Base-by-base conservation (phyloP, 2,797 vertebrate genomes). In the Graptemys geographica region DNA sequence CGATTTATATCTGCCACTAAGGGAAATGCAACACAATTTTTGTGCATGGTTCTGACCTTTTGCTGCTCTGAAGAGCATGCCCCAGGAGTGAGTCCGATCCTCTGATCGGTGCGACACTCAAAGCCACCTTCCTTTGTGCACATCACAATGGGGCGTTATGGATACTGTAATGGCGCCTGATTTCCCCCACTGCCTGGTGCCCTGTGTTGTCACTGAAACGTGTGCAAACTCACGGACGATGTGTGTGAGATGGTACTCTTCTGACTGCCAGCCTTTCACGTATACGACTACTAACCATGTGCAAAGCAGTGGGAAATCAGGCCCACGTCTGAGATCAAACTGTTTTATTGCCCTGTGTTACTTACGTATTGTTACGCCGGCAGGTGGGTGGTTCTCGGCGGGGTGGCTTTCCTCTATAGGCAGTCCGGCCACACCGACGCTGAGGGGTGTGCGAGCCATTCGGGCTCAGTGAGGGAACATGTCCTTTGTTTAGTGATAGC, bases 401-500 rank as follows among this genome's bases (percentile, higher is more conserved):
- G 9, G 11, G 5, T 0, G 7, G 41, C 31, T 7, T 88, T 41
- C 21, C 12, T 12, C n/a, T 9, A 1, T 11, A 8, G 69, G n/a
- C 37, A 72, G n/a, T 37, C n/a, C 11, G 69, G 37, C 69, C 19
- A 11, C 5, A 11, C 37, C 11, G 69, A 41, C 10, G 11, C 19
- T 11, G 37, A 41, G 23, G n/a, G n/a, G 28, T 11, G 69, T 41
- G 37, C 21, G 4, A 37, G 19, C 21, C 19, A 37, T 41, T 72
- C 10, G 11, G 69, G 37, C 37, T 41, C 18, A 41, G 21, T 10
- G 37, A 41, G 37, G 37, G 69, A 74, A 74, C 28, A 59, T 86
- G 1, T 74, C 41, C 33, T 47, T 72, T 94, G 44, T 5, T 2
- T 28, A 4, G 5, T 16, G 62, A 4, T 55, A 47, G 25, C 49